phyloP scores from a whole-genome alignment of 2,113 vertebrate species.

The Egretta garzetta region DNA sequence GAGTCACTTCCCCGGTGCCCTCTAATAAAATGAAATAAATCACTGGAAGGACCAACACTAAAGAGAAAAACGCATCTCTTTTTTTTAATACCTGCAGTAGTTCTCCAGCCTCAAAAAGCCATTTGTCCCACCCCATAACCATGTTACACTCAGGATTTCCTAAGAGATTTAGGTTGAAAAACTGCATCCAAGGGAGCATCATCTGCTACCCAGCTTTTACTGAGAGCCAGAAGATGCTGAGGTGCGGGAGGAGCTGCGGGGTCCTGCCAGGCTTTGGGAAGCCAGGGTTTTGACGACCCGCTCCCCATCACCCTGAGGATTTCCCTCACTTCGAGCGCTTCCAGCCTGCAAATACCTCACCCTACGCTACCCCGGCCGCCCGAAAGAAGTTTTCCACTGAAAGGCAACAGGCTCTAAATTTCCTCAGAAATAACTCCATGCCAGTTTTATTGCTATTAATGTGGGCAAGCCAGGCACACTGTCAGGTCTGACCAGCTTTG shows the following conservation, averaged over 20 bases:
- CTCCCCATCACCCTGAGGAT: background rate
- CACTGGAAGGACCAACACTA: background rate
- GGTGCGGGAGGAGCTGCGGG: background rate
- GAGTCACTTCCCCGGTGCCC: background rate
- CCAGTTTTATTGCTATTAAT: background rate
- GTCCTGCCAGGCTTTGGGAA: background rate
- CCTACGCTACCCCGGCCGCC: accelerated
- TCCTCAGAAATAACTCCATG: background rate
- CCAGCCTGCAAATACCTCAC: background rate
- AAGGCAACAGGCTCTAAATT: background rate
- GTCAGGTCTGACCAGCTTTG: background rate
- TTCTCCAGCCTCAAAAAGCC: background rate
- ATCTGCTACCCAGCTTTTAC: background rate
- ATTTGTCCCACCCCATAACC: background rate
- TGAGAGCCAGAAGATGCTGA: background rate
- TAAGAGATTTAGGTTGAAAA: background rate
- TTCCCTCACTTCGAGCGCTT: background rate
- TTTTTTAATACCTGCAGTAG: background rate
- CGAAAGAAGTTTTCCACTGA: background rate
- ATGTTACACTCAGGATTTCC: background rate
- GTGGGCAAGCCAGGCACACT: background rate
- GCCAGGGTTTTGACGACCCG: background rate
- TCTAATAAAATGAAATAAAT: background rate
- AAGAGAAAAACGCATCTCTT: background rate
- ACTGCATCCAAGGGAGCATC: background rate